Conservation (phyloP, 2,113 vertebrate genomes). For the Tonatia bakeri region DNA sequence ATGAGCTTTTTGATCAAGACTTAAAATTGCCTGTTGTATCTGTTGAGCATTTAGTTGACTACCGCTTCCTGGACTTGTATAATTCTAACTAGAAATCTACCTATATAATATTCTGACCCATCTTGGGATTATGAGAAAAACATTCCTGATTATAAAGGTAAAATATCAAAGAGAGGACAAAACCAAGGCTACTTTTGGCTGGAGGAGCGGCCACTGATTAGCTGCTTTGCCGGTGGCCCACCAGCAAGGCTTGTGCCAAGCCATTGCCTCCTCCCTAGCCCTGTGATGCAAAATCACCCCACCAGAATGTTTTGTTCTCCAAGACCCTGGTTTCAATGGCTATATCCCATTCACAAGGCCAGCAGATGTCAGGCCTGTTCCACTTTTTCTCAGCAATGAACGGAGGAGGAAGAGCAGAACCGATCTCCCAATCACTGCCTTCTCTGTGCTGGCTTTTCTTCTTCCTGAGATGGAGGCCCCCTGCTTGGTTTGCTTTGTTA, state of each 20-base stretch:
- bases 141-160: background rate
- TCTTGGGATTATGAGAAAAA: background rate
- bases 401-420: slow-evolving; percentile 15
- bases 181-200: background rate
- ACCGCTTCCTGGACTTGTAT: background rate
- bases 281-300: slow-evolving; percentile 54
- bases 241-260: slow-evolving; percentile 24
- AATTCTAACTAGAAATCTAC: background rate
- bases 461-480: slow-evolving; percentile 61
- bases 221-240: background rate
- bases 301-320: slow-evolving; percentile 55
- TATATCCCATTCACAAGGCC: slow-evolving; percentile 68
- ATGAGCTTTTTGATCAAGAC: background rate
- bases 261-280: background rate
- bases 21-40: background rate
- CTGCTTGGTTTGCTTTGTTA: slow-evolving; percentile 73
- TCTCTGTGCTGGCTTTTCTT: slow-evolving; percentile 63
- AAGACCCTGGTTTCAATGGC: slow-evolving; percentile 51
- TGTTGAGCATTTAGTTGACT: background rate
- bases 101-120: background rate
- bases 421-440: slow-evolving; percentile 49
- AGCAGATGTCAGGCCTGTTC: slow-evolving; percentile 79
- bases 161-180: background rate
- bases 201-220: background rate
- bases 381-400: slow-evolving; percentile 61